phyloP scores from a whole-genome alignment of 1,140 invertebrate species.

The Leptonema lineaticorne region DNA sequence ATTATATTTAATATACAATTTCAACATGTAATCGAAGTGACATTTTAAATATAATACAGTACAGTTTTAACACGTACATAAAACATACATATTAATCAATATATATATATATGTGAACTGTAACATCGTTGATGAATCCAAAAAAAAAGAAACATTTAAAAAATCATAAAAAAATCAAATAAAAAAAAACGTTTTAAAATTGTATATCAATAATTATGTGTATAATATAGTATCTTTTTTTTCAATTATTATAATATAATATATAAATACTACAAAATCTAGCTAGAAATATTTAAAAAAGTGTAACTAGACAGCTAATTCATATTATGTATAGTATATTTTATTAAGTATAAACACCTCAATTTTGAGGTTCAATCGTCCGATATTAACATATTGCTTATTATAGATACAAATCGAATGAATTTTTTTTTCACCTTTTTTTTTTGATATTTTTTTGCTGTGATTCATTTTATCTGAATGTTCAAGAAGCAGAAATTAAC shows the following conservation, averaged over 20 bases:
- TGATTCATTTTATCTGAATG: conserved; percentile 31
- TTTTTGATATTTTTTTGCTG: too few relatives aligned
- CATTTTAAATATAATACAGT: conserved; percentile 5
- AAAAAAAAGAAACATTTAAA: too few relatives aligned
- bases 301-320: conserved; percentile 38
- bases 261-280: conserved; percentile 43
- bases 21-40: conserved; percentile 9
- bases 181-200: conserved; percentile 10
- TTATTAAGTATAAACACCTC: conserved; percentile 32
- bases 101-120: not conserved
- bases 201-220: conserved; percentile 28
- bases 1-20: conserved; percentile 3
- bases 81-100: not conserved
- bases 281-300: conserved; percentile 42
- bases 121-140: conserved; percentile 11
- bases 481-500: conserved; percentile 43
- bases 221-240: conserved; percentile 35
- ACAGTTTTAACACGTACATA: not conserved
- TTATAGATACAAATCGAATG: conserved; percentile 24
- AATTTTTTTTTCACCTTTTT: too few relatives aligned
- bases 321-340: conserved; percentile 29
- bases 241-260: conserved; percentile 40
- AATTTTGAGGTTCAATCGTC: conserved; percentile 18
- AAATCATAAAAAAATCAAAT: too few relatives aligned
- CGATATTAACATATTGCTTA: not conserved